Evolutionary conservation across 2,113 vertebrate genomes (phyloP), one percentile per base, ranked within the genome.

Genomic region (Corapipo altera): DNA sequence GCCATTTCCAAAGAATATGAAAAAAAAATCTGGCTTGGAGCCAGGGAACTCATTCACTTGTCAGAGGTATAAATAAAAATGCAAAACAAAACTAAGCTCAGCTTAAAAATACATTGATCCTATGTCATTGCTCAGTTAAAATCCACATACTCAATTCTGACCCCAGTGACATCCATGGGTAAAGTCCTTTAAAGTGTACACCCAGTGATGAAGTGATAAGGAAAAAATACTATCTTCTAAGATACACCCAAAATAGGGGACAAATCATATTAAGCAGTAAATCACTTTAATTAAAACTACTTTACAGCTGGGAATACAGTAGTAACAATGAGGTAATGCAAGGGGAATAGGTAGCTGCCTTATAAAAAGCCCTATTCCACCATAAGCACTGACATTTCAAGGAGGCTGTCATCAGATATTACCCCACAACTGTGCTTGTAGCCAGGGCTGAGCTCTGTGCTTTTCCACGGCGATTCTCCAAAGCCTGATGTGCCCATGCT

Each of bases 311-410:
- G 79, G 57, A 48, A 69, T 84, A 35, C 75, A 92, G 92, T 9
- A 71, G 85, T 8, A 33, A 85, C 90, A 87, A 58, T 92, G 91
- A 94, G 66, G 77, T 95, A 95, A 95, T 91, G 91, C 55, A 74
- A 58, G 0, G 2, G 62, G 90, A 93, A 86, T 91, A 94, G 83
- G 85, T 91, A 90, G 66, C 82, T 81, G 76, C 51, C 61, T 66
- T 65, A 20, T 16, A 73, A 69, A 89, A 69, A 69, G 77, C 77
- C 62, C 74, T 4, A 2, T 44, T 81, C 43, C 62, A 48, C 66
- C 67, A 48, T 16, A 46, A 91, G 74, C 5, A 18, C 41, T 83
- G 91, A 91, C 93, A 95, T 81, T 93, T 93, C 84, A 64, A 57
- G 91, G 79, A 66, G 80, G 57, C 21, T 92, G 80, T 83, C 93